Evolutionary conservation across 1,140 invertebrate species (phyloP), one percentile per base, ranked within the genome.

Genomic region (Asbolus verrucosus): DNA sequence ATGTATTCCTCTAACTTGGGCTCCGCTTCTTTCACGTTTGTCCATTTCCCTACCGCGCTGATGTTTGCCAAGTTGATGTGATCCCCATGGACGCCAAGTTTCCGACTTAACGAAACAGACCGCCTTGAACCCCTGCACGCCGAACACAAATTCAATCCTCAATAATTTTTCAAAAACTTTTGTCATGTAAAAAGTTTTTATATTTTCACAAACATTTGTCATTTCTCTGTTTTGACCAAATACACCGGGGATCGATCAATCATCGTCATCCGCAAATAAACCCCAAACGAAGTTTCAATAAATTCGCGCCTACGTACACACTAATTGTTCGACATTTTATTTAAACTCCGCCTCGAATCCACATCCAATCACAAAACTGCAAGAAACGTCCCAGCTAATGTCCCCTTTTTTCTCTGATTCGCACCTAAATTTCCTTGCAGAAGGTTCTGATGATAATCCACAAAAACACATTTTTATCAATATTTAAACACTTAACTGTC

Each of bases 131-230:
- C 54, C 61, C 41, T 14, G 27, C 67, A 41, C 60, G 24, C 16
- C 38, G 67, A 36, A 31, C 67, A 63, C 72, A 78, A 77, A 78
- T 77, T 78, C 76, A 78, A 77, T 79, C 76, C 69, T 67, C 75
- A 66, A 76, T 76, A 79, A 79, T 79, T 77, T 77, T 79, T 77
- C 72, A 79, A 71, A 77, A 77, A 77, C 76, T 75, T 78, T 78
- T 76, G 72, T 77, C 70, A 71, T 71, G 63, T 70, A 70, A 71
- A 54, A 76, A 75, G 66, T 77, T 77, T 75, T 73, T 70, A 70
- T 76, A 73, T 77, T 77, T 76, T 68, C 24, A 63, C 70, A 69
- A 66, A 72, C 73, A 77, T 78, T 78, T 78, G 77, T 78, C 77
- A 78, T 78, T 76, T 73, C 72, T 72, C 60, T 75, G 75, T 78